A percentile compares a stretch with the other conserved stretches of the same genome.
Evolutionary conservation across 1,140 invertebrate species (phyloP).

Genomic region (Zaprionus inermis): DNA sequence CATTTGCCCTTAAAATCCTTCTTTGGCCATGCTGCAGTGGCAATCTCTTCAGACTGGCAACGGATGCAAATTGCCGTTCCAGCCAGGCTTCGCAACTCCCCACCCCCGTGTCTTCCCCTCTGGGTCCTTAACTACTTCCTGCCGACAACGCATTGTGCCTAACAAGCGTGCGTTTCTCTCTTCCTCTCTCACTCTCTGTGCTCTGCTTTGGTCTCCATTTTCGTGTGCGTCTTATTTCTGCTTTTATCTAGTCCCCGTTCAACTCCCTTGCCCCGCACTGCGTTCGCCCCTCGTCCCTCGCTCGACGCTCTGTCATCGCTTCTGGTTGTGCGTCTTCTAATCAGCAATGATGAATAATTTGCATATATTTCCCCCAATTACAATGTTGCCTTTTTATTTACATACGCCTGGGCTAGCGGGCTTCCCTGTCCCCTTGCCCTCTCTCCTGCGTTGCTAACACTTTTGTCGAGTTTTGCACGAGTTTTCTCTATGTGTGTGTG

Average conservation of each 20-base stretch:
- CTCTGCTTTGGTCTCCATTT: constrained; percentile 6
- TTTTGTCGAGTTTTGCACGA: constrained; percentile 54
- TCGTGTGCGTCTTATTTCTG: constrained; percentile 6
- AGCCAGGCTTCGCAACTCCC: background rate
- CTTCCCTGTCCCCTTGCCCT: background rate
- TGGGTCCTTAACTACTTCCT: constrained; percentile 72
- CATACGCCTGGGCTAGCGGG: constrained; percentile 49
- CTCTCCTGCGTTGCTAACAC: constrained; percentile 45
- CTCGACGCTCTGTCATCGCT: constrained; percentile 19
- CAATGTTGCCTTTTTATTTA: constrained; percentile 82
- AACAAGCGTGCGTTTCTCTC: constrained; percentile 60
- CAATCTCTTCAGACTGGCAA: constrained; percentile 13
- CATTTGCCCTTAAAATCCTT: constrained; percentile 60
- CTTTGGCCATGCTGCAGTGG: constrained; percentile 8
- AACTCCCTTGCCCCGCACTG: background rate
- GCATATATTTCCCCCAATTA: constrained; percentile 82
- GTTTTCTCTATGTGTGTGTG: too few species aligned
- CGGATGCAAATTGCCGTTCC: constrained; percentile 67
- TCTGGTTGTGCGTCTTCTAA: constrained; percentile 69
- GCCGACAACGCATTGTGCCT: constrained; percentile 61
- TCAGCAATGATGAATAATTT: constrained; percentile 84
- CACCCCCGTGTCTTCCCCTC: constrained; percentile 4
- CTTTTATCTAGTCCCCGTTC: constrained; percentile 20
- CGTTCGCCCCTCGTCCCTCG: constrained; percentile 22
- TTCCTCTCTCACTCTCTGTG: too few species aligned